phyloP scores from a whole-genome alignment of 2,888 invertebrate genomes.

The Drosophila setosimentum region DNA sequence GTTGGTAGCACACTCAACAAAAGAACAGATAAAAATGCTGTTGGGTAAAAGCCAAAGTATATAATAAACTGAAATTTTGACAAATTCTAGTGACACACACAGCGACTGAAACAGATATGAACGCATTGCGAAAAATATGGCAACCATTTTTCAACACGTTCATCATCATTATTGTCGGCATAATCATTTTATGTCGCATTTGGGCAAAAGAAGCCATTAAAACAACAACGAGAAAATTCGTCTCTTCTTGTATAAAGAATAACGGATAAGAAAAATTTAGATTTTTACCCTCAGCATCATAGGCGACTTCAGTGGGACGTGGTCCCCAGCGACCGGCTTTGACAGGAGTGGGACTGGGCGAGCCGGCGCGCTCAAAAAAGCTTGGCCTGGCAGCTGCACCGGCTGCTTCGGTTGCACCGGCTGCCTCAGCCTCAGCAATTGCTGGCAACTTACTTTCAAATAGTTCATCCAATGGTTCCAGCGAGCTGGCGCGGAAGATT shows the following conservation, averaged over 20 bases:
- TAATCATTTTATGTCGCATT: constrained; percentile 37
- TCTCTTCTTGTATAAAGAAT: constrained; percentile 70
- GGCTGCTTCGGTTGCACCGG: constrained; percentile 29
- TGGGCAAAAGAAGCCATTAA: constrained; percentile 61
- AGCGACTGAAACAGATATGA: constrained; percentile 35
- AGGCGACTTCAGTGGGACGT: constrained; percentile 90
- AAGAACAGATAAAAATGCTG: constrained; percentile 40
- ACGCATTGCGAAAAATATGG: constrained; percentile 66
- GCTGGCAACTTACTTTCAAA: constrained; percentile 83
- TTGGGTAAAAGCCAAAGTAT: constrained; percentile 61
- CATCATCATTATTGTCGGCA: constrained; percentile 33
- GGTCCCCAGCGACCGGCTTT: constrained; percentile 90
- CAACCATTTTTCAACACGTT: constrained; percentile 66
- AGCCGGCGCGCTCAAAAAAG: constrained; percentile 87
- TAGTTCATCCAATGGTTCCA: constrained; percentile 84
- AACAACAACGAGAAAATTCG: constrained; percentile 65
- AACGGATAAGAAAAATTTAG: constrained; percentile 64
- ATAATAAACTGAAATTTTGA: constrained; percentile 55
- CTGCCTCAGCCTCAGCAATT: constrained; percentile 63
- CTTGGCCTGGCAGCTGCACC: constrained; percentile 62
- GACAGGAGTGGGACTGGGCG: constrained; percentile 89
- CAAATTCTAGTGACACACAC: constrained; percentile 50
- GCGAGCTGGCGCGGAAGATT: constrained; percentile 83
- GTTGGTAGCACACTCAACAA: constrained; percentile 51
- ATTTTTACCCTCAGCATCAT: constrained; percentile 90